Evolutionary conservation across 2,797 vertebrate genomes (phyloP).

Genomic region (Rhodeus uyekii): DNA sequence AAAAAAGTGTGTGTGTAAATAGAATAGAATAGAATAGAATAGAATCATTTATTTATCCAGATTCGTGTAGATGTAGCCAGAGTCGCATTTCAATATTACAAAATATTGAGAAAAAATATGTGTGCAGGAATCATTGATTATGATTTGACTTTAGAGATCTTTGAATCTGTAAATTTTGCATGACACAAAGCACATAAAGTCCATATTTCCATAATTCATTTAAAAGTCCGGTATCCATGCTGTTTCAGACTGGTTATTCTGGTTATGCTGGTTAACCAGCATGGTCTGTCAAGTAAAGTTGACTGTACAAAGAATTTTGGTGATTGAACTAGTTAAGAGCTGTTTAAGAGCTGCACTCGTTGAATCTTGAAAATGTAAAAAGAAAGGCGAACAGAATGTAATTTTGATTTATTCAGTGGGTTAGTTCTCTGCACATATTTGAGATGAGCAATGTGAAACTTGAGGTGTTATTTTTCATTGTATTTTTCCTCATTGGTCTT

Average conservation of each 20-base stretch:
- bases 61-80: neutral
- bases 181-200: neutral
- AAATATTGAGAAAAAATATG: neutral
- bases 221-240: neutral
- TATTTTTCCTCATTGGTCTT: neutral
- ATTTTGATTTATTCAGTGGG: neutral
- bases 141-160: neutral
- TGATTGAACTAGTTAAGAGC: neutral
- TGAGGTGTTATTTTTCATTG: neutral
- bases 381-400: neutral
- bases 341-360: too few species aligned
- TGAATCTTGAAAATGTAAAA: neutral
- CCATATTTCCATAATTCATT: neutral
- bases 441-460: neutral
- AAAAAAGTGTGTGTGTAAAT: too few species aligned
- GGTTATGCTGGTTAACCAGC: neutral
- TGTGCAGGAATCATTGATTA: neutral
- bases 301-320: neutral
- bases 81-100: neutral
- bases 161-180: neutral
- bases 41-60: neutral
- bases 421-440: slow-evolving; percentile 8
- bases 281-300: neutral
- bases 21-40: too few species aligned
- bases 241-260: neutral